A percentile compares a stretch with the other conserved stretches of the same genome.
Conservation (phyloP, 2,113 vertebrate genomes). For the Hippocampus zosterae region DNA sequence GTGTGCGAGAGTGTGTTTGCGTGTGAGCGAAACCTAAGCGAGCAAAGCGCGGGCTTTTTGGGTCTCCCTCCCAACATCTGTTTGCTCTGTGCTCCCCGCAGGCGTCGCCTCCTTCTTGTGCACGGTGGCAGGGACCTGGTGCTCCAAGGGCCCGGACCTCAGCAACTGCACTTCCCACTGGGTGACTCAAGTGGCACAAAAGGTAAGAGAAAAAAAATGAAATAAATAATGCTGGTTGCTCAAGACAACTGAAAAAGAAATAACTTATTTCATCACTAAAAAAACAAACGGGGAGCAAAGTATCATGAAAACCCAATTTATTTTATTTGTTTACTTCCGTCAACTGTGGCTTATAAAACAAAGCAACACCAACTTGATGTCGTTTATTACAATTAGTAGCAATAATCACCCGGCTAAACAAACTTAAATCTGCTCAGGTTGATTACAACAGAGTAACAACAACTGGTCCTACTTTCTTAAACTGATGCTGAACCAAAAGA, state of each 20-base stretch:
- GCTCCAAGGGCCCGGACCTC: constrained; percentile 91
- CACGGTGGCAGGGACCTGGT: constrained; percentile 82
- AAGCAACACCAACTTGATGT: neutral
- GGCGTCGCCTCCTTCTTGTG: constrained; percentile 94
- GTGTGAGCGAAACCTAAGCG: constrained; percentile 47
- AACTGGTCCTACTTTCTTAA: neutral
- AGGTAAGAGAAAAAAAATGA: constrained; percentile 71
- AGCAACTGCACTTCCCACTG: constrained; percentile 99
- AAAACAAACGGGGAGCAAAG: constrained; percentile 1
- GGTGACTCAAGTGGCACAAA: constrained; percentile 97
- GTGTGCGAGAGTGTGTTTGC: constrained; percentile 9
- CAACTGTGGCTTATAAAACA: too few relatives aligned
- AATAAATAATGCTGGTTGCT: neutral
- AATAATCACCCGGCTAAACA: neutral
- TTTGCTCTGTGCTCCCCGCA: constrained; percentile 72
- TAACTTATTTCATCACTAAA: neutral
- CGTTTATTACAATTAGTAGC: neutral
- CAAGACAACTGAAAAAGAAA: constrained; percentile 16
- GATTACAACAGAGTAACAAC: neutral
- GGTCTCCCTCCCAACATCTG: constrained; percentile 49
- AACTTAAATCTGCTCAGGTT: neutral
- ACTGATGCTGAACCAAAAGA: too few relatives aligned
- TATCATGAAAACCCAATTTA: neutral
- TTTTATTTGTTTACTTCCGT: too few relatives aligned
- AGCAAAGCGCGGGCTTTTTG: constrained; percentile 31